Percentiles rank a stretch among this genome's conserved stretches.
phyloP scores from a whole-genome alignment of 2,113 vertebrate genomes.

The Pseudorectes ferrugineus region DNA sequence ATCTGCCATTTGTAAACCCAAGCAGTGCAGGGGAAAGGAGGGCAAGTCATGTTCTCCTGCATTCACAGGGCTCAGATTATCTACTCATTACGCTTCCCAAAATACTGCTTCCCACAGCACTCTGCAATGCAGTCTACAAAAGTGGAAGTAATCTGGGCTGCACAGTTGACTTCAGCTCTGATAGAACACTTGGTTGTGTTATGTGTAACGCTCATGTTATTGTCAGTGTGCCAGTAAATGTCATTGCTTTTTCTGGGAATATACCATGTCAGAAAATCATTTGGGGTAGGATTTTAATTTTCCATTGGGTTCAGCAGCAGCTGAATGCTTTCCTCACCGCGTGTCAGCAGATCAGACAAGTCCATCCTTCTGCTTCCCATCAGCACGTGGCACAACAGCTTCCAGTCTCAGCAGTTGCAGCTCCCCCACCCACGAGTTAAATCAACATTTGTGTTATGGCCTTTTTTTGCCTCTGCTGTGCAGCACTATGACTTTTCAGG shows the following conservation, averaged over 20 bases:
- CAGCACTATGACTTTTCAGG: not conserved
- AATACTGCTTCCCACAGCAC: slow-evolving; percentile 8
- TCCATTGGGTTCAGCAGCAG: not conserved
- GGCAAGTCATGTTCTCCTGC: not conserved
- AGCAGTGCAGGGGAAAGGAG: not conserved
- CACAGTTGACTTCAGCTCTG: slow-evolving; percentile 16
- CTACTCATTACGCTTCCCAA: not conserved
- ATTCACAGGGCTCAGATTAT: not conserved
- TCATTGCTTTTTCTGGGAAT: not conserved
- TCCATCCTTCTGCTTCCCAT: not conserved
- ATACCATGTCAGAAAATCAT: not conserved
- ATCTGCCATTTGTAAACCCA: not conserved
- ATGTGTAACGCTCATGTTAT: not conserved
- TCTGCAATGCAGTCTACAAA: not conserved
- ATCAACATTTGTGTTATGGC: not conserved
- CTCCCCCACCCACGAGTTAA: not conserved
- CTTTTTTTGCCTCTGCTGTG: not conserved
- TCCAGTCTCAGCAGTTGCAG: not conserved
- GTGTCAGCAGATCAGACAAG: not conserved
- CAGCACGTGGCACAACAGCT: not conserved
- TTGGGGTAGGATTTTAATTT: not conserved
- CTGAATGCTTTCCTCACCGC: not conserved
- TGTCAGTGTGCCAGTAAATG: not conserved
- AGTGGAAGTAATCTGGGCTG: slow-evolving; percentile 33
- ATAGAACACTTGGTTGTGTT: not conserved